Evolutionary conservation across 1,140 invertebrate species (phyloP).

Genomic region (Venustaconcha ellipsiformis): DNA sequence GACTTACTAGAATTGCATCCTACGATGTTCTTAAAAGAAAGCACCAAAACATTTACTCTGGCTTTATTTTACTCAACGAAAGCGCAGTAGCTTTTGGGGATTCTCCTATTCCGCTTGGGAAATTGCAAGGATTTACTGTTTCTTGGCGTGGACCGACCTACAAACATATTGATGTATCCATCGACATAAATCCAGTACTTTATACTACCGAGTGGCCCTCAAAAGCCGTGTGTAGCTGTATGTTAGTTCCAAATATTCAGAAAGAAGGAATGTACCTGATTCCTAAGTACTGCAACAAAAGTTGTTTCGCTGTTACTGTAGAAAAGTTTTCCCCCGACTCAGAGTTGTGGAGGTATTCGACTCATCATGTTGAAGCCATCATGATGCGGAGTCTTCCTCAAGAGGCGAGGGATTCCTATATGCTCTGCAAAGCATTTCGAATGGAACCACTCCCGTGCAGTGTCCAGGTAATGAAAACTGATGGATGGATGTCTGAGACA

Average conservation of each 20-base stretch:
- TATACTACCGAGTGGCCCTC: neutral
- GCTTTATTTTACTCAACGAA: slow-evolving; percentile 4
- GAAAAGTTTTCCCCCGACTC: no score
- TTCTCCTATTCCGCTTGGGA: neutral
- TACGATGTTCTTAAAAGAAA: slow-evolving; percentile 2
- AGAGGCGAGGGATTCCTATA: slow-evolving; percentile 8
- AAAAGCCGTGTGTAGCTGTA: neutral
- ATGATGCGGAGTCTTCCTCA: slow-evolving; percentile 1
- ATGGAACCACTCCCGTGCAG: slow-evolving; percentile 20
- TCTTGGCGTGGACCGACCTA: slow-evolving; percentile 1
- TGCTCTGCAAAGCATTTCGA: slow-evolving; percentile 20
- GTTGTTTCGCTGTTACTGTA: neutral
- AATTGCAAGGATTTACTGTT: slow-evolving; percentile 2
- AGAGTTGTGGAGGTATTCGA: slow-evolving; percentile 14
- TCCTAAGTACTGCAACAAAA: neutral
- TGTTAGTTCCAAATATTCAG: neutral
- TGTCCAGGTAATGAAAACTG: neutral
- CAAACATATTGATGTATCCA: slow-evolving; percentile 8
- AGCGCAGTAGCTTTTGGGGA: neutral
- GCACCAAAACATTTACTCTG: slow-evolving; percentile 8
- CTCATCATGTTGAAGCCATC: slow-evolving; percentile 15
- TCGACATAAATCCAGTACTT: slow-evolving; percentile 17
- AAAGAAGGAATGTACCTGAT: slow-evolving; percentile 10
- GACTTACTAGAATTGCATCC: neutral
- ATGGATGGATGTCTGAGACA: no score